phyloP scores from a whole-genome alignment of 2,113 vertebrate genomes.

The Melierax canorus region DNA sequence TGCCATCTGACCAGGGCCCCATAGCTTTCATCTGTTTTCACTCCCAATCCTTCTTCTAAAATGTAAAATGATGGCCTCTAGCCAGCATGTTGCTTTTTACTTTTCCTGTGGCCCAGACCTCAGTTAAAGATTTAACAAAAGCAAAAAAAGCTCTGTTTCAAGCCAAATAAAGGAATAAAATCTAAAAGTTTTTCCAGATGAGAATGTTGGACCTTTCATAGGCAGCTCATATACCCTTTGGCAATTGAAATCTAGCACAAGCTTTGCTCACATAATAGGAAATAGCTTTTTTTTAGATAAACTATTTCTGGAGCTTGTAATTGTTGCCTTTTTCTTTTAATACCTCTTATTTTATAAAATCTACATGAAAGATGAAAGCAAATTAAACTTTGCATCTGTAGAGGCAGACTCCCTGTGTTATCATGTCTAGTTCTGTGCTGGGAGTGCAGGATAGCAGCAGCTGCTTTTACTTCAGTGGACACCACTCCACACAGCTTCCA shows the following conservation, averaged over 20 bases:
- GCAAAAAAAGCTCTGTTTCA: constrained; percentile 12
- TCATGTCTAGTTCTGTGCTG: background rate
- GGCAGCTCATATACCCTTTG: background rate
- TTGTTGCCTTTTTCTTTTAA: background rate
- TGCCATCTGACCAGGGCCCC: constrained; percentile 43
- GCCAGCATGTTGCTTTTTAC: constrained; percentile 42
- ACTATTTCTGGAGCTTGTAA: constrained; percentile 17
- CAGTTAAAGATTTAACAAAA: constrained; percentile 53
- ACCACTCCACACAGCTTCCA: background rate
- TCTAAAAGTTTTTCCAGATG: constrained; percentile 35
- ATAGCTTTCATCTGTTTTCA: constrained; percentile 49
- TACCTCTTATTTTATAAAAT: constrained; percentile 3
- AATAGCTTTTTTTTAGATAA: background rate
- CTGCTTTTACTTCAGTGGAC: background rate
- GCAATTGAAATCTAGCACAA: constrained; percentile 33
- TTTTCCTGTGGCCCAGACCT: constrained; percentile 38
- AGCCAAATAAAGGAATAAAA: constrained; percentile 49
- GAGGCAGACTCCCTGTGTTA: background rate
- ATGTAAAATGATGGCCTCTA: constrained; percentile 41
- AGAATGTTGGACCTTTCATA: constrained; percentile 22
- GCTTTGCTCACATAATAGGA: background rate
- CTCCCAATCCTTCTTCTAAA: constrained; percentile 49
- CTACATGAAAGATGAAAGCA: background rate
- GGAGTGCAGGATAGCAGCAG: background rate
- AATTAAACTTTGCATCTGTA: background rate